phyloP scores from a whole-genome alignment of 2,888 invertebrate species.

The Athalia rosae region DNA sequence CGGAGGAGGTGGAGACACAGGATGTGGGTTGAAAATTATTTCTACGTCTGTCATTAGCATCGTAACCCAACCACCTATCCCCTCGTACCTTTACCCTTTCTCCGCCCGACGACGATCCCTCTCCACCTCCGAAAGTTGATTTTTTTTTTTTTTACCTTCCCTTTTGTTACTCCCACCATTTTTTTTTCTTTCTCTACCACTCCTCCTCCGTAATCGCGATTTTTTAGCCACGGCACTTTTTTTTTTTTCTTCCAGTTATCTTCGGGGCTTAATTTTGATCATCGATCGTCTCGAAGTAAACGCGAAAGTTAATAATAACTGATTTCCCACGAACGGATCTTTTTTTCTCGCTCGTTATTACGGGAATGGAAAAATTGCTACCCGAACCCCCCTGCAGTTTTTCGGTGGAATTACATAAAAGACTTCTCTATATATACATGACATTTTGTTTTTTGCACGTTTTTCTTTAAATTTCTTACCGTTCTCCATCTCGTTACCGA shows the following conservation, averaged over 20 bases:
- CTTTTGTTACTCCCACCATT: neutral
- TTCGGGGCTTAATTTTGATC: no score
- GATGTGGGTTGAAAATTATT: conserved; percentile 42
- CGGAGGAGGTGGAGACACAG: conserved; percentile 30
- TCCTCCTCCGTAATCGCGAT: neutral
- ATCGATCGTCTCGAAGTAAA: no score
- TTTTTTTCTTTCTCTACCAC: neutral
- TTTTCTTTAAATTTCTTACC: conserved; percentile 18
- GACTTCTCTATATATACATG: no score
- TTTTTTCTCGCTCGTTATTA: no score
- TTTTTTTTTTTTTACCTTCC: neutral
- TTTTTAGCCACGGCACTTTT: neutral
- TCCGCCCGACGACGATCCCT: conserved; percentile 18
- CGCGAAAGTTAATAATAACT: no score
- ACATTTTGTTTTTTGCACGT: neutral
- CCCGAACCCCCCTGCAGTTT: no score
- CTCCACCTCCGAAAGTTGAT: neutral
- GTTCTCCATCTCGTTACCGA: neutral
- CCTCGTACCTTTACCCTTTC: conserved; percentile 10
- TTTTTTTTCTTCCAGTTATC: conserved; percentile 22
- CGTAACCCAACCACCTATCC: conserved; percentile 38
- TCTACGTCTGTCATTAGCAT: conserved; percentile 41
- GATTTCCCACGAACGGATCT: no score
- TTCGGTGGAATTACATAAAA: no score
- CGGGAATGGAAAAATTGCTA: no score